Evolutionary conservation across 1,140 invertebrate genomes (phyloP).

Genomic region (Liolophura sinensis): DNA sequence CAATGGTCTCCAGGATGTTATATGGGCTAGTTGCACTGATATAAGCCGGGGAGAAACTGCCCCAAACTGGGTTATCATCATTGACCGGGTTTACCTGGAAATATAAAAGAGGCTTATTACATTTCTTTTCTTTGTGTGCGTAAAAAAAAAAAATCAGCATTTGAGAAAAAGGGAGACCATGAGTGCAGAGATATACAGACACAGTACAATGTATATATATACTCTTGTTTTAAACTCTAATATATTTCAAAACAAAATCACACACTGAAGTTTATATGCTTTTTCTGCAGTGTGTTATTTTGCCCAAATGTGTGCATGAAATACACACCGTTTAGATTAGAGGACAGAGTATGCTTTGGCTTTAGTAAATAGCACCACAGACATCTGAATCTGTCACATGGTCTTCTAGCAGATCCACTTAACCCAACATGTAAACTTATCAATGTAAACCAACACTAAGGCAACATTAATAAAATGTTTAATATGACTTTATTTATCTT

Average conservation of each 20-base stretch:
- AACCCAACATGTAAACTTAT: no score
- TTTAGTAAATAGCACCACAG: no score
- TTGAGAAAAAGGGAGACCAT: no score
- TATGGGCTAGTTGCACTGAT: constrained; percentile 2
- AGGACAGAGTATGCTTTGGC: no score
- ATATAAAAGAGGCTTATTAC: neutral
- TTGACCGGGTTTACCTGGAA: constrained; percentile 67
- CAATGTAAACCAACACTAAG: no score
- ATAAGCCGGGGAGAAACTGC: constrained; percentile 21
- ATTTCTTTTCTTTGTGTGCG: neutral
- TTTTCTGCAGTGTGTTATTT: no score
- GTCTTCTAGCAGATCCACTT: no score
- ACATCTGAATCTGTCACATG: no score
- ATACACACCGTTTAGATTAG: no score
- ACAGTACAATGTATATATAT: neutral
- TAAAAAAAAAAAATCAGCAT: constrained; percentile 5
- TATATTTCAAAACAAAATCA: neutral
- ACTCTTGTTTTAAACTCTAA: neutral
- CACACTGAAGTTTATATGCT: neutral
- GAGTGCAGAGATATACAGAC: neutral
- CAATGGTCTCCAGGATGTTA: constrained; percentile 18
- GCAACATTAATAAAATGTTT: no score
- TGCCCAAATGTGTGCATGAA: no score
- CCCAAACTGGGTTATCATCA: constrained; percentile 27
- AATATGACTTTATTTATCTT: no score